Evolutionary conservation across 2,888 invertebrate species (phyloP).

Genomic region (Allophyes oxyacanthae): DNA sequence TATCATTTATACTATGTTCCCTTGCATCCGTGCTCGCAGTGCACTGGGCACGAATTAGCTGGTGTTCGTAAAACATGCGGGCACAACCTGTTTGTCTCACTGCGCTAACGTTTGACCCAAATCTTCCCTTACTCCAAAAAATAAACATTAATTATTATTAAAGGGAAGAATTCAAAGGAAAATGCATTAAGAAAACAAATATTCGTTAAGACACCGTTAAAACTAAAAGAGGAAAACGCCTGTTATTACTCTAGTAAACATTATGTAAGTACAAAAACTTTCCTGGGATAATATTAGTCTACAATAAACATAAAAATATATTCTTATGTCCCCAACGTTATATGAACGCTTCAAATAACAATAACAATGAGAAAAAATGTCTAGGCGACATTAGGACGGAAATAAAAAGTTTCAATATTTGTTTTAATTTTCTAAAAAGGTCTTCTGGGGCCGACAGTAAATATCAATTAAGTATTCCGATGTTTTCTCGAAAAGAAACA

Average conservation of each 20-base stretch:
- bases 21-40: slow-evolving; percentile 12
- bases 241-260: slow-evolving; percentile 35
- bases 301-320: slow-evolving; percentile 45
- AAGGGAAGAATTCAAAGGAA: slow-evolving; percentile 14
- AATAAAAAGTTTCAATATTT: slow-evolving; percentile 63
- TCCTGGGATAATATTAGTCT: slow-evolving; percentile 37
- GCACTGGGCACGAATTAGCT: slow-evolving; percentile 29
- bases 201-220: slow-evolving; percentile 24
- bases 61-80: slow-evolving; percentile 24
- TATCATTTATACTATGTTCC: slow-evolving; percentile 37
- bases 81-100: slow-evolving; percentile 5
- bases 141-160: slow-evolving; percentile 18
- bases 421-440: slow-evolving; percentile 69
- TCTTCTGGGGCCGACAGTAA: slow-evolving; percentile 62
- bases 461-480: slow-evolving; percentile 72
- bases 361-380: slow-evolving; percentile 47
- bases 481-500: slow-evolving; percentile 67
- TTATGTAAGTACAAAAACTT: slow-evolving; percentile 43
- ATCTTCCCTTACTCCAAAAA: slow-evolving; percentile 11
- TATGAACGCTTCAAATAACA: slow-evolving; percentile 49
- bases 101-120: slow-evolving; percentile 34
- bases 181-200: slow-evolving; percentile 26
- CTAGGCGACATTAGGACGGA: slow-evolving; percentile 46
- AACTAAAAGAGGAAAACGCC: slow-evolving; percentile 49
- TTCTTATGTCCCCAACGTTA: slow-evolving; percentile 39